Evolutionary conservation across 2,797 vertebrate genomes (phyloP).

Genomic region (Lemur catta): DNA sequence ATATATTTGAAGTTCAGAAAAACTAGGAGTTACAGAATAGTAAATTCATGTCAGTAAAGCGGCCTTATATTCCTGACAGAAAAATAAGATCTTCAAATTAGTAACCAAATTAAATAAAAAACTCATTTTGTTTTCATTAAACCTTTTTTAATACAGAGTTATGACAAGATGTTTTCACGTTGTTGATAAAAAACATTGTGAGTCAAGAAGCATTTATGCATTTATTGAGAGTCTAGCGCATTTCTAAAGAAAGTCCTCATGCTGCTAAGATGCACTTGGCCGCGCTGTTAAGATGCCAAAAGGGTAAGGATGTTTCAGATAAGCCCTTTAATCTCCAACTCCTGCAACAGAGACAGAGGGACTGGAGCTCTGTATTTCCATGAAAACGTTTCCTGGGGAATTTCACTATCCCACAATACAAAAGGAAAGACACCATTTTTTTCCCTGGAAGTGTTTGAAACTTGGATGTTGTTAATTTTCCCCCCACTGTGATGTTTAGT

Average conservation of each 20-base stretch:
- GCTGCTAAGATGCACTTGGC: slow-evolving; percentile 52
- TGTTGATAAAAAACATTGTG: slow-evolving; percentile 76
- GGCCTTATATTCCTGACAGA: not conserved
- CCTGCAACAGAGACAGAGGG: slow-evolving; percentile 49
- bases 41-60: not conserved
- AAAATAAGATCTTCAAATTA: slow-evolving; percentile 73
- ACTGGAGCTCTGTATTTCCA: slow-evolving; percentile 3
- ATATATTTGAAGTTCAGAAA: not conserved
- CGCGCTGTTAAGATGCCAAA: slow-evolving; percentile 50
- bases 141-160: slow-evolving; percentile 74
- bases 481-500: slow-evolving; percentile 29
- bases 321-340: slow-evolving; percentile 67
- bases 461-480: slow-evolving; percentile 64
- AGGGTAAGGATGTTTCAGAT: slow-evolving; percentile 59
- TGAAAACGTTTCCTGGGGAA: slow-evolving; percentile 74
- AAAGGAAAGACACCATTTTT: slow-evolving; percentile 54
- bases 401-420: slow-evolving; percentile 55
- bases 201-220: slow-evolving; percentile 74
- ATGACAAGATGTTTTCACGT: slow-evolving; percentile 80
- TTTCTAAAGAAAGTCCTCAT: slow-evolving; percentile 53
- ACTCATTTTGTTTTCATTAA: slow-evolving; percentile 72
- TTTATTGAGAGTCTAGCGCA: slow-evolving; percentile 70
- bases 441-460: slow-evolving; percentile 52
- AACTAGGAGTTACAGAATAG: not conserved
- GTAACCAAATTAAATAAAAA: slow-evolving; percentile 67